Evolutionary conservation across 30 jellyfish, hydroid and myxozoan genomes (phyloP).

Genomic region (Catostylus mosaicus): DNA sequence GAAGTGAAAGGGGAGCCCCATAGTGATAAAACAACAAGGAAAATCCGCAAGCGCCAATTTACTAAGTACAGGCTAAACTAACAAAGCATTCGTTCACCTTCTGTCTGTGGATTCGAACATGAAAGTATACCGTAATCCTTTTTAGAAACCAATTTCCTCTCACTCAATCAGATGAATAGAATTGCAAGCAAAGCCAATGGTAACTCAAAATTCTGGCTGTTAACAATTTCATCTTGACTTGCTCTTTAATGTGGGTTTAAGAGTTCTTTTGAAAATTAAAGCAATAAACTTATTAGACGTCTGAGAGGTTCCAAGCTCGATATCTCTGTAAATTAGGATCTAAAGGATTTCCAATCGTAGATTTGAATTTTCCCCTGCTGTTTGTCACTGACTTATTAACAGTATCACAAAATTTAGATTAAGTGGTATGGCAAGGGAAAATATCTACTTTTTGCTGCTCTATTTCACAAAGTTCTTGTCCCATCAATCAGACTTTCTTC

Average conservation of each 20-base stretch:
- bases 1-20: constrained; percentile 38
- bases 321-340: background rate
- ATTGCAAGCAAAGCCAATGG: constrained; percentile 1
- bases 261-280: constrained; percentile 26
- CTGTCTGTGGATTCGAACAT: constrained; percentile 75
- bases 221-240: constrained; percentile 30
- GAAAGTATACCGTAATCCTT: constrained; percentile 74
- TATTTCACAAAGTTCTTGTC: too few species aligned
- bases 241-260: constrained; percentile 24
- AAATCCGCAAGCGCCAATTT: constrained; percentile 76
- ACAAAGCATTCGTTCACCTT: constrained; percentile 68
- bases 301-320: constrained; percentile 41
- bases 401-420: too few species aligned
- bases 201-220: constrained; percentile 1
- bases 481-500: too few species aligned
- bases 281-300: constrained; percentile 44
- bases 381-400: background rate
- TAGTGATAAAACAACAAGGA: constrained; percentile 67
- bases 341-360: background rate
- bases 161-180: constrained; percentile 56
- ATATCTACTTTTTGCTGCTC: too few species aligned
- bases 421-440: too few species aligned
- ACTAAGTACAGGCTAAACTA: constrained; percentile 67
- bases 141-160: constrained; percentile 82
- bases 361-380: background rate